phyloP scores from a whole-genome alignment of 1,140 invertebrate genomes.

The Pseudomyrmex concolor region DNA sequence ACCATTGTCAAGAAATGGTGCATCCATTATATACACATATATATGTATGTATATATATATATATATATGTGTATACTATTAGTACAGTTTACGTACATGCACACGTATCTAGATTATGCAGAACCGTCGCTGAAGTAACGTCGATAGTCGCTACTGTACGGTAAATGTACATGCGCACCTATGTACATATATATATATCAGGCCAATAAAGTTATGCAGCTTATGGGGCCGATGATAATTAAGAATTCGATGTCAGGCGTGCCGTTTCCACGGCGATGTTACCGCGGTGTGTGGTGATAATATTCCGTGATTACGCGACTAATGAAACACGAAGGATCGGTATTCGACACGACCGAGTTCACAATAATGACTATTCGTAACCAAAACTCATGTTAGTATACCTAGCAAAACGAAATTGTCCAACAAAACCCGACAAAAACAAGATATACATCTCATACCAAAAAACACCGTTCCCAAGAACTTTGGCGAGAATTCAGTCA shows the following conservation, averaged over 20 bases:
- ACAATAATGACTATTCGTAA: conserved; percentile 51
- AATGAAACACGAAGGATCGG: neutral
- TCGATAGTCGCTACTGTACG: conserved; percentile 44
- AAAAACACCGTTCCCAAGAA: conserved; percentile 78
- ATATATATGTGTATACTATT: conserved; percentile 4
- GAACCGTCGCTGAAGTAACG: conserved; percentile 1
- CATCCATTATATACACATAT: conserved; percentile 8
- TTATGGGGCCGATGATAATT: conserved; percentile 43
- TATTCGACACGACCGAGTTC: conserved; percentile 64
- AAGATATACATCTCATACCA: conserved; percentile 77
- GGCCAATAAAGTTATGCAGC: conserved; percentile 38
- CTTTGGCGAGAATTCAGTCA: conserved; percentile 69
- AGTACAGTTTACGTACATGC: conserved; percentile 61
- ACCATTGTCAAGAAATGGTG: conserved; percentile 29
- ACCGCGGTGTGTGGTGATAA: neutral
- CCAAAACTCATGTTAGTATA: conserved; percentile 76
- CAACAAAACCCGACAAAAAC: conserved; percentile 80
- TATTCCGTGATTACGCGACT: conserved; percentile 15
- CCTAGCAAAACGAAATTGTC: conserved; percentile 70
- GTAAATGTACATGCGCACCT: conserved; percentile 55
- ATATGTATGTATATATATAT: neutral
- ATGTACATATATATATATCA: conserved; percentile 10
- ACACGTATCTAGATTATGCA: conserved; percentile 45
- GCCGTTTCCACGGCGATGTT: conserved; percentile 7
- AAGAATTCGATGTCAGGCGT: conserved; percentile 13